These are phyloP conservation scores for Eleginops maclovinus DNA, from an alignment of 2,113 vertebrate genomes.

Conservation along the genomic window DNA sequence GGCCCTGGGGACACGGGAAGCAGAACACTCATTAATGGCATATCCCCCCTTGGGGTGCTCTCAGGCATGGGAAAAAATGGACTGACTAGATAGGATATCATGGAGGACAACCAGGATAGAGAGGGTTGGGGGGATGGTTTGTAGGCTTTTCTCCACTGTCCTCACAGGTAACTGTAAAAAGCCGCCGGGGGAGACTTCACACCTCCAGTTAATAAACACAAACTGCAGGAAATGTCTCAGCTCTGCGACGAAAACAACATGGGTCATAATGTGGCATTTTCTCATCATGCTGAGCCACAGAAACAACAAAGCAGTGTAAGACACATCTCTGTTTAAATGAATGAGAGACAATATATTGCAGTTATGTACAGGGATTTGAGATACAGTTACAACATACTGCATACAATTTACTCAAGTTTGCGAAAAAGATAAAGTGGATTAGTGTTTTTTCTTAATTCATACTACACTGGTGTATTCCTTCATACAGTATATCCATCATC, in stretches of 20 bases:
- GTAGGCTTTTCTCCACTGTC: conserved; percentile 39
- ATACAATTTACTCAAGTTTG: background rate
- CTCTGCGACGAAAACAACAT: conserved; percentile 60
- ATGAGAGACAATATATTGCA: background rate
- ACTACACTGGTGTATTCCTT: background rate
- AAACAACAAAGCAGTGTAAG: conserved; percentile 8
- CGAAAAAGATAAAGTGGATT: background rate
- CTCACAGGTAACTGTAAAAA: conserved; percentile 78
- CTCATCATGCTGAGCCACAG: conserved; percentile 20
- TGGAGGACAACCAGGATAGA: conserved; percentile 44
- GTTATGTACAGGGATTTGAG: background rate
- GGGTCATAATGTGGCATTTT: conserved; percentile 39
- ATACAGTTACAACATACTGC: conserved; percentile 5
- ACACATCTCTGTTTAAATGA: background rate
- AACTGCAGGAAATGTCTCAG: conserved; percentile 72
- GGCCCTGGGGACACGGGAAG: conserved; percentile 52
- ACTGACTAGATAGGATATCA: conserved; percentile 58
- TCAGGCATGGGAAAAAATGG: conserved; percentile 52
- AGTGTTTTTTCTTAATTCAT: background rate
- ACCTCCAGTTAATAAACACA: conserved; percentile 79
- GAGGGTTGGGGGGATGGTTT: conserved; percentile 56
- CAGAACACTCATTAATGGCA: conserved; percentile 72
- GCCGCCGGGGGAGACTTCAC: conserved; percentile 64
- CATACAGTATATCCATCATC: background rate
- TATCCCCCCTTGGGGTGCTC: conserved; percentile 60